These are phyloP conservation scores for Latrodectus hesperus DNA, from an alignment of 2,888 invertebrate species.

Conservation along the genomic window DNA sequence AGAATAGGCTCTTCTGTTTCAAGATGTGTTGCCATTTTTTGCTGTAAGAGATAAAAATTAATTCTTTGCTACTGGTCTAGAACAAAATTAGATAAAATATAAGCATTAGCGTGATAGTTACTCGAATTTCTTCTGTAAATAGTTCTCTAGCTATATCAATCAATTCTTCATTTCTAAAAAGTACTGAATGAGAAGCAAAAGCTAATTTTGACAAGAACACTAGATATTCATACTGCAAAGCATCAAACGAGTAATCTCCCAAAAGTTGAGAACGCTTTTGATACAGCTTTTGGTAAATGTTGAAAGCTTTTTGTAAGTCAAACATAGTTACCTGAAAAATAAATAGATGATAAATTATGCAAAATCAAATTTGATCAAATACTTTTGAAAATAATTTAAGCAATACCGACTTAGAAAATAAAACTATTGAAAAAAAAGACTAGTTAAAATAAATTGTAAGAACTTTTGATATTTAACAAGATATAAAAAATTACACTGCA, in stretches of 20 bases:
- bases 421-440: no score
- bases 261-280: background rate
- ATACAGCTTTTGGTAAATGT: constrained; percentile 26
- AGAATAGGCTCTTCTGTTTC: constrained; percentile 39
- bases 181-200: constrained; percentile 40
- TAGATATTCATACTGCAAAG: constrained; percentile 16
- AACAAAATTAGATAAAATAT: background rate
- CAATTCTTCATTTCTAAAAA: constrained; percentile 35
- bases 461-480: no score
- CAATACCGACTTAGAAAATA: no score
- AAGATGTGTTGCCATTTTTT: constrained; percentile 10
- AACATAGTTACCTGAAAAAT: constrained; percentile 46
- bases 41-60: constrained; percentile 20
- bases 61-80: no score
- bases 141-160: constrained; percentile 33
- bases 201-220: constrained; percentile 34
- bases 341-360: background rate
- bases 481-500: no score
- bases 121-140: constrained; percentile 39
- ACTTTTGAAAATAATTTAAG: no score
- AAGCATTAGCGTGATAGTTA: background rate
- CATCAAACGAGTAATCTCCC: constrained; percentile 25
- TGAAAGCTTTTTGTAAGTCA: constrained; percentile 50
- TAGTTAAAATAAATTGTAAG: no score
- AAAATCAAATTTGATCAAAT: no score